Evolutionary conservation across 2,797 vertebrate genomes (phyloP), one percentile per base, ranked within the genome.

Genomic region (Ibycter americanus): DNA sequence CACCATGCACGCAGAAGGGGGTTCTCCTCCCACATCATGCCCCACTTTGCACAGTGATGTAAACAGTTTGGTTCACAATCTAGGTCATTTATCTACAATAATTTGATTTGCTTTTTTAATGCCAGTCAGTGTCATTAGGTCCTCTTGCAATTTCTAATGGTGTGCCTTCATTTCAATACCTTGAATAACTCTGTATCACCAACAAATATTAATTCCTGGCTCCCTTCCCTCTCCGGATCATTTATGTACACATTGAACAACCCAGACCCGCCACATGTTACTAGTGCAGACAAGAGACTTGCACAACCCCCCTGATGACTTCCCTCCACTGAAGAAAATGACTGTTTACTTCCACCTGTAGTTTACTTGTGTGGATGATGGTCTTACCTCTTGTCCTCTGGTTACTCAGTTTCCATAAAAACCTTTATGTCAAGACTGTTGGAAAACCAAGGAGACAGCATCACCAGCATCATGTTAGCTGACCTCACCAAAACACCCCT

Each of bases 21-120:
- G 2, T 12, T 63, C 2, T 70, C 6, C 29, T 11, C 3, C 14
- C 13, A 2, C 11, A 6, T 1, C 17, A 18, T 2, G 4, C 9
- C 31, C 23, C 22, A 9, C 44, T 47, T 80, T 19, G 20, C 31
- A 36, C 27, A 23, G 19, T 8, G 22, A 52, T 10, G 2, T 15
- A 34, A 84, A 38, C 21, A 31, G 15, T 66, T 70, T 84, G 3
- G 8, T 56, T 89, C 55, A 56, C 21, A 36, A 42, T n/a, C 15
- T 77, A 79, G 15, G 15, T 16, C 5, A 32, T 79, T 92, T 62
- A 62, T 47, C 74, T 79, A 4, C 51, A 70, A 83, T 15, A 73
- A 47, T 66, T 72, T 44, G 4, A 38, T 84, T 51, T 51, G 3
- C 3, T 25, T 84, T 83, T 76, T 89, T 52, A 25, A 72, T 79